Evolutionary conservation across 2,888 invertebrate genomes (phyloP).

Genomic region (Marronus borbonicus): DNA sequence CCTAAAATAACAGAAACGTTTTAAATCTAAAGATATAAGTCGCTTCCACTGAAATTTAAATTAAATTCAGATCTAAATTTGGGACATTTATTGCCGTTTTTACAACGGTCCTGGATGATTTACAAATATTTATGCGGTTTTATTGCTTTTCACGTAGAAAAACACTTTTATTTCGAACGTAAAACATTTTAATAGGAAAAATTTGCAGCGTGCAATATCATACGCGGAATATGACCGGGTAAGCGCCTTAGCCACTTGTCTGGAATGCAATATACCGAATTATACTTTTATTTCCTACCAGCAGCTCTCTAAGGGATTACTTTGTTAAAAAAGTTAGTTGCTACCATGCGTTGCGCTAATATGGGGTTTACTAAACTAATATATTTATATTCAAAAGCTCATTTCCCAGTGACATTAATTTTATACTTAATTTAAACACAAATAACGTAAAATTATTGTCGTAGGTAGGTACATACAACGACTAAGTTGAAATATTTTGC

Average conservation of each 20-base stretch:
- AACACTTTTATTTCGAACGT: slow-evolving; percentile 23
- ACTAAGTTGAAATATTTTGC: too few species aligned
- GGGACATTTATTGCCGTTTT: slow-evolving; percentile 11
- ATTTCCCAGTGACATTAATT: too few species aligned
- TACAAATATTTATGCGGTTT: slow-evolving; percentile 33
- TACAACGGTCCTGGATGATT: slow-evolving; percentile 22
- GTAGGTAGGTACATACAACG: too few species aligned
- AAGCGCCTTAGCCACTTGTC: not conserved
- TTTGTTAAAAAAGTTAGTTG: not conserved
- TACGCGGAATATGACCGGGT: not conserved
- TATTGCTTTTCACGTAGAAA: slow-evolving; percentile 13
- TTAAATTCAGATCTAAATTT: slow-evolving; percentile 29
- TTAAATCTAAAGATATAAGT: not conserved
- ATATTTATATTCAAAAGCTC: too few species aligned
- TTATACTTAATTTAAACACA: too few species aligned
- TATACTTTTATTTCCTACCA: not conserved
- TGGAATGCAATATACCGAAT: not conserved
- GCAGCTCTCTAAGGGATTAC: not conserved
- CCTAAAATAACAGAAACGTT: not conserved
- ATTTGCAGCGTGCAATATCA: slow-evolving; percentile 13
- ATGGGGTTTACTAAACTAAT: too few species aligned
- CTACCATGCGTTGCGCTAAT: not conserved
- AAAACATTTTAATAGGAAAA: slow-evolving; percentile 26
- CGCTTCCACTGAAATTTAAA: not conserved
- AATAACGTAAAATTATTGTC: too few species aligned